Evolutionary conservation across 2,113 vertebrate genomes (phyloP).

Genomic region (Pluvialis apricaria): DNA sequence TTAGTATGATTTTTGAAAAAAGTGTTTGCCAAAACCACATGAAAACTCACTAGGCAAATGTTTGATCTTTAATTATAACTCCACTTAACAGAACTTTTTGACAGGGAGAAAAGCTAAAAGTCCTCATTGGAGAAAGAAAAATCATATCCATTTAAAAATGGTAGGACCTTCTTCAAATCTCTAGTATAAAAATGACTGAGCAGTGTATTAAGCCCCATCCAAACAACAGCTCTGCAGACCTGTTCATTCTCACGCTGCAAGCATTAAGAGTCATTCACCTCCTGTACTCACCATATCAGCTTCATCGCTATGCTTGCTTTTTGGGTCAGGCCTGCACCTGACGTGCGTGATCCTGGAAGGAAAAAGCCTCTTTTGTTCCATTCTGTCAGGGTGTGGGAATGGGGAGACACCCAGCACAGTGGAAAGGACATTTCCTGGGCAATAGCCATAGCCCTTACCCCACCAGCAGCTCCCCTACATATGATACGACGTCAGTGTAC

Average conservation of each 20-base stretch:
- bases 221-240: background rate
- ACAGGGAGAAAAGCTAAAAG: background rate
- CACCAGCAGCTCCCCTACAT: background rate
- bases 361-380: conserved; percentile 59
- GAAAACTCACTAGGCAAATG: background rate
- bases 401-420: conserved; percentile 47
- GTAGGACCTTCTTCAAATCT: background rate
- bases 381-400: conserved; percentile 51
- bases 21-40: background rate
- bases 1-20: background rate
- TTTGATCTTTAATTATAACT: background rate
- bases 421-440: conserved; percentile 59
- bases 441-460: background rate
- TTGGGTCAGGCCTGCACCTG: conserved; percentile 32
- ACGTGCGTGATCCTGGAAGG: background rate
- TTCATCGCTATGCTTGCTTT: background rate
- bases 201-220: background rate
- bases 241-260: background rate
- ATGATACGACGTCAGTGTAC: background rate
- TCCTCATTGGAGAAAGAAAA: background rate
- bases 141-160: background rate
- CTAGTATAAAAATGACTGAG: background rate
- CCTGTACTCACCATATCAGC: background rate
- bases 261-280: background rate
- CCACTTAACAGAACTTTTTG: background rate